Base-by-base conservation (phyloP, 2,797 vertebrate genomes). In the Scomberomorus guttatus region DNA sequence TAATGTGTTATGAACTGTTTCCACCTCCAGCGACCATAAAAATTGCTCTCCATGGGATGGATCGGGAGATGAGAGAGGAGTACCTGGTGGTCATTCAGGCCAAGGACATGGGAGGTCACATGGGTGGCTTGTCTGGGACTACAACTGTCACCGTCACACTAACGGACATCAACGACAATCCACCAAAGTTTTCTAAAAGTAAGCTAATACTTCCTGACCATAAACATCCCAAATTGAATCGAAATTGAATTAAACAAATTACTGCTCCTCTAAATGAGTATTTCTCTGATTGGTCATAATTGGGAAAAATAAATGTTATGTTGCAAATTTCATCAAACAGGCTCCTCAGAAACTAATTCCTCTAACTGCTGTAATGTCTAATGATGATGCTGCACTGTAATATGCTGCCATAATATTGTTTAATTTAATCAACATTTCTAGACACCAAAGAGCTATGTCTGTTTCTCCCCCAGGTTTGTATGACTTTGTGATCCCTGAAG, bases 71-170 rank as follows among this genome's bases (percentile, higher is more conserved):
- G 93, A 97, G 98, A 90, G 98, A 99, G 84, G 98, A 98, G 82
- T 99, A 99, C 85, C 95, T 97, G 81, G 97, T 99, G n/a, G 98
- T 99, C 85, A 99, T 99, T 80, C 98, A 99, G 94, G 98, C 98
- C 65, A 99, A 99, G 93, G 98, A 99, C 92, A 99, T 99, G 98
- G 98, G 98, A 62, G 98, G 98, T 81, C 98, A 99, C 87, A 99
- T 99, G 90, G 98, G 98, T 1, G 98, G 98, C 75, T 93, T 99
- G 71, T 99, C 98, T 22, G 98, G 98, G 85, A 99, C 98, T 0
- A 99, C 98, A 0, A 99, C 98, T 0, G 97, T 99, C 80, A 99
- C 98, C 6, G 96, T 99, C 85, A 98, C 96, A 0, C 96, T 99
- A 22, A 98, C 96, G 0, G 98, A 99, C 82, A 96, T 99, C 79